Percentiles rank a stretch among this genome's conserved stretches.
Conservation (phyloP, 2,888 invertebrate genomes). For the Drosophila barbarae region DNA sequence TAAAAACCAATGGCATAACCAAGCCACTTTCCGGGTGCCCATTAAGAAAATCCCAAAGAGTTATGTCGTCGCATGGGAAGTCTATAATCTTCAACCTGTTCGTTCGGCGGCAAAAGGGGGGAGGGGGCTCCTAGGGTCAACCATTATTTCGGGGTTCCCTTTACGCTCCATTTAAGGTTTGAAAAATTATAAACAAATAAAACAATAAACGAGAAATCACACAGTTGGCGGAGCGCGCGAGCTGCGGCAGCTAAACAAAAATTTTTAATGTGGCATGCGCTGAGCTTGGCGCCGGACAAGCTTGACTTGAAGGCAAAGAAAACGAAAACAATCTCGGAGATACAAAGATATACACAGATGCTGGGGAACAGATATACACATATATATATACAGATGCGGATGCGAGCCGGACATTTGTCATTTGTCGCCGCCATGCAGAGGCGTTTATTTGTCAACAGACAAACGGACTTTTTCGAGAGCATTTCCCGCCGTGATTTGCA, state of each 20-base stretch:
- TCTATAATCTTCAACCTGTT: conserved; percentile 27
- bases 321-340: conserved; percentile 10
- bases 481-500: conserved; percentile 66
- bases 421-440: conserved; percentile 65
- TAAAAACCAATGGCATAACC: conserved; percentile 20
- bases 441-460: conserved; percentile 72
- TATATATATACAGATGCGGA: conserved; percentile 57
- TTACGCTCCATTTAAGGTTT: conserved; percentile 72
- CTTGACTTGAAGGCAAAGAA: conserved; percentile 22
- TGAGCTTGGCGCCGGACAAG: conserved; percentile 63
- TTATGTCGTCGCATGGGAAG: conserved; percentile 34
- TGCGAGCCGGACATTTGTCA: conserved; percentile 65
- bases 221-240: conserved; percentile 43
- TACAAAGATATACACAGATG: conserved; percentile 21
- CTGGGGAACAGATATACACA: conserved; percentile 39
- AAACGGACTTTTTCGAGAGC: conserved; percentile 57
- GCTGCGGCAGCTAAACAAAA: conserved; percentile 35
- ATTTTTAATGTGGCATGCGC: conserved; percentile 70
- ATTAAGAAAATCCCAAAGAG: conserved; percentile 15
- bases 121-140: no score
- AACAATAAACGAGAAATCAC: conserved; percentile 49
- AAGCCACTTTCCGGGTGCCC: background rate
- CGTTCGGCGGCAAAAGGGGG: background rate
- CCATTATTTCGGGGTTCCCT: background rate
- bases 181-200: conserved; percentile 73